Base-by-base conservation (phyloP, 2,888 invertebrate genomes). In the Hirtodrosophila histrioides region DNA sequence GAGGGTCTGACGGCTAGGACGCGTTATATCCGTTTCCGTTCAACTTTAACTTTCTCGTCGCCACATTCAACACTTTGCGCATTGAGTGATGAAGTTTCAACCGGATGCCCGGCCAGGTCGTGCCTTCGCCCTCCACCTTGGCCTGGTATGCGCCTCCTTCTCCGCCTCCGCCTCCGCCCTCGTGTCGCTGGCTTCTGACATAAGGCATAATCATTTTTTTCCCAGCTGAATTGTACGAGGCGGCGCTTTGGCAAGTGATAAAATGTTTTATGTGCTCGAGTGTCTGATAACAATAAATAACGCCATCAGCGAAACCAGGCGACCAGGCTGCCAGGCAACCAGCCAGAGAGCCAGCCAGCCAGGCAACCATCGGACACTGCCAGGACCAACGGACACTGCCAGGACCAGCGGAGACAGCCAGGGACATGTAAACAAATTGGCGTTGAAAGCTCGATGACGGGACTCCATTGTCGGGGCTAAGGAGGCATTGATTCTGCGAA, bases 241-340 rank as follows among this genome's bases (percentile, higher is more conserved):
- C 72, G 62, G 36, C 56, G 57, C 61, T 67, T 62, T 58, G 68
- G 69, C 86, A 72, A 85, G 82, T 83, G 82, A 83, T 83, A 83
- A 83, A 83, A 83, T 83, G 86, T 83, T 83, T 83, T 83, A 83
- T 83, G 86, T 83, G 73, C 75, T 71, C 73, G 83, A 83, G 86
- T 86, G 86, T 83, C 86, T 86, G 82, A 86, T 83, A 83, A 83
- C 83, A 86, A 83, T 83, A 86, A 83, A 83, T 83, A 83, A 86
- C 86, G 69, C 80, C 83, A 83, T 82, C 86, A 85, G 79, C 72
- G 73, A 49, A 69, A 56, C 69, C 58, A 40, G 55, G 35, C 37
- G 39, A 62, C 17, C 44, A 63, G 35, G 10, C 41, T 17, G 51
- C 24, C 37, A 17, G 49, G 4, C 53, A n/a, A n/a, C n/a, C n/a